phyloP scores from a whole-genome alignment of 2,113 vertebrate species.

The Parus major region DNA sequence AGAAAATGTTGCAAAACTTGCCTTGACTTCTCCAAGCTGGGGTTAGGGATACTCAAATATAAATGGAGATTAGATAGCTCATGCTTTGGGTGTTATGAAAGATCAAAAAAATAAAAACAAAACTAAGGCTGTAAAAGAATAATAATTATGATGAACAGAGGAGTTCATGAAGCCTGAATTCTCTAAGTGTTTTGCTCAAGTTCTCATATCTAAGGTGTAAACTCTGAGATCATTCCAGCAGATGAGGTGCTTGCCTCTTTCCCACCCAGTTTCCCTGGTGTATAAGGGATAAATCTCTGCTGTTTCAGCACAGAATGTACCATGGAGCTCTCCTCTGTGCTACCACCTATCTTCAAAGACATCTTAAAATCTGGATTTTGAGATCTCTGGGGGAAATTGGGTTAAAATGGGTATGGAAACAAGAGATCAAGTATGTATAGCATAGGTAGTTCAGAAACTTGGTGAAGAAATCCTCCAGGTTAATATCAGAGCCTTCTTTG shows the following conservation, averaged over 20 bases:
- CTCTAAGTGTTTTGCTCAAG: not conserved
- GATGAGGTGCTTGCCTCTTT: not conserved
- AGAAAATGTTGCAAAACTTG: not conserved
- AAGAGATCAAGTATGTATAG: rapidly evolving
- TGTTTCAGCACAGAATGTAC: not conserved
- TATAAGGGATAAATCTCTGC: not conserved
- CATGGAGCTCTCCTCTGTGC: not conserved
- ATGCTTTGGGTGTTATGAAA: not conserved
- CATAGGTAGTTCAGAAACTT: not conserved
- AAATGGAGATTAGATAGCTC: not conserved
- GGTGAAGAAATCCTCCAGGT: not conserved
- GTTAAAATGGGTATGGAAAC: not conserved
- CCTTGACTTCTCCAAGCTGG: not conserved
- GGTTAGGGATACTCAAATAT: not conserved
- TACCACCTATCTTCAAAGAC: not conserved
- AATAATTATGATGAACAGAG: not conserved
- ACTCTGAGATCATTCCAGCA: not conserved
- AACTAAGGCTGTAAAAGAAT: not conserved
- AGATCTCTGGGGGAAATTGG: not conserved
- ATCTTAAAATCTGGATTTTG: not conserved
- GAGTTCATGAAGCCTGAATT: not conserved
- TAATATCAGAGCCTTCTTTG: not conserved
- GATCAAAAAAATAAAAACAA: not conserved
- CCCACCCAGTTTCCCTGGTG: not conserved
- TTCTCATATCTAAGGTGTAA: not conserved